Evolutionary conservation across 1,140 invertebrate genomes (phyloP).

Genomic region (Halictus rubicundus): DNA sequence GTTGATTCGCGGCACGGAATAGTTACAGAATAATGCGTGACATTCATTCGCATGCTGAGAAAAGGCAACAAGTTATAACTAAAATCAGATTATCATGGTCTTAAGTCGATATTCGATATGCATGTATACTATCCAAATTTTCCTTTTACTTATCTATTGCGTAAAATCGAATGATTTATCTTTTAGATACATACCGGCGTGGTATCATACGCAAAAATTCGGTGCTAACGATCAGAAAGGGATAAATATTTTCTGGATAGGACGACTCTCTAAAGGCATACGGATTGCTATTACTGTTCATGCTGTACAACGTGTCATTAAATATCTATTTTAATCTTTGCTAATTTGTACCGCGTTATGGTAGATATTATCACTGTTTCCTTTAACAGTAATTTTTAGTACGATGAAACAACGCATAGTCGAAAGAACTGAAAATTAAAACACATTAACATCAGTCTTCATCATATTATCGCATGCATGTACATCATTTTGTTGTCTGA

Average conservation of each 20-base stretch:
- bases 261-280: not conserved
- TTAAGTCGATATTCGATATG: constrained; percentile 29
- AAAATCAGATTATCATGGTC: constrained; percentile 20
- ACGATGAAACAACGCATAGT: not conserved
- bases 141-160: constrained; percentile 37
- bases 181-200: not conserved
- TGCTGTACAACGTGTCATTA: not conserved
- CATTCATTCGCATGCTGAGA: constrained; percentile 25
- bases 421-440: not conserved
- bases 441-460: not conserved
- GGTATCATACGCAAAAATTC: constrained; percentile 2
- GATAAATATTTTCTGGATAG: constrained; percentile 9
- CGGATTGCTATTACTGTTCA: constrained; percentile 9
- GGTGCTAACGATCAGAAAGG: constrained; percentile 8
- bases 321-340: too few species aligned
- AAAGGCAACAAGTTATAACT: constrained; percentile 20
- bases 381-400: not conserved
- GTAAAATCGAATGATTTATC: not conserved
- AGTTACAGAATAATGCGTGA: not conserved
- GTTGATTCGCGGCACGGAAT: not conserved
- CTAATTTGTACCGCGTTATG: not conserved
- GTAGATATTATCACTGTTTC: not conserved
- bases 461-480: not conserved
- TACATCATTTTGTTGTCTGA: not conserved
- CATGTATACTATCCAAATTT: constrained; percentile 22